Evolutionary conservation across 2,888 invertebrate species (phyloP).

Genomic region (Microplitis deprimator): DNA sequence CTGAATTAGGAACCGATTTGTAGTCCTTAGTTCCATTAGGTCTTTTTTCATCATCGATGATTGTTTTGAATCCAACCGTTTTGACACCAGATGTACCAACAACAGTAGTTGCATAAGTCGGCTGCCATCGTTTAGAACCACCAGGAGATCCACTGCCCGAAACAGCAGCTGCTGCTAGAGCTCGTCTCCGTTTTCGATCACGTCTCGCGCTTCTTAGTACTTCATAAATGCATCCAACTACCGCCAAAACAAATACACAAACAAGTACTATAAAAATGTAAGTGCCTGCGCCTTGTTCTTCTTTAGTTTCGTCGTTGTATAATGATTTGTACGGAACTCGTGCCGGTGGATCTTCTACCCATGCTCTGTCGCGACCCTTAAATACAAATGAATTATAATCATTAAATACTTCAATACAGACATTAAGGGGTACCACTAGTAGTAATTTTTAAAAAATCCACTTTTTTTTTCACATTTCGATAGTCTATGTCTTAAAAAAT

Average conservation of each 20-base stretch:
- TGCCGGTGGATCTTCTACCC: constrained; percentile 89
- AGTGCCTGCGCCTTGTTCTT: constrained; percentile 84
- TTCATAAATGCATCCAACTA: constrained; percentile 80
- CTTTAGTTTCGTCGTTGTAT: constrained; percentile 81
- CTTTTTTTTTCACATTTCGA: no score
- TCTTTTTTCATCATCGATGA: constrained; percentile 63
- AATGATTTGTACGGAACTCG: constrained; percentile 82
- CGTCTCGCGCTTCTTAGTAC: constrained; percentile 71
- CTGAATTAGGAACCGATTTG: constrained; percentile 63
- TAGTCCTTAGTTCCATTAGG: constrained; percentile 70
- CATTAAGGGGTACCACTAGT: no score
- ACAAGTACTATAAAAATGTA: constrained; percentile 86
- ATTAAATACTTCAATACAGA: background rate
- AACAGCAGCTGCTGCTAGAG: constrained; percentile 42
- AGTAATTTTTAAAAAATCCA: no score
- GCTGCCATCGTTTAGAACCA: constrained; percentile 64
- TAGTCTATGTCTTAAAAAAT: no score
- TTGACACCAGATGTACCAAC: constrained; percentile 55
- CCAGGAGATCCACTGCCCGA: constrained; percentile 41
- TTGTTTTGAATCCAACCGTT: constrained; percentile 65
- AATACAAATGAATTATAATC: constrained; percentile 42
- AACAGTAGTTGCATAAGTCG: constrained; percentile 60
- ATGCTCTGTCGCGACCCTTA: constrained; percentile 83
- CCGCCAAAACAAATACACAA: constrained; percentile 81
- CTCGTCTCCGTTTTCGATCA: constrained; percentile 62